Base-by-base conservation (phyloP, 2,113 vertebrate species). In the Salvelinus alpinus region DNA sequence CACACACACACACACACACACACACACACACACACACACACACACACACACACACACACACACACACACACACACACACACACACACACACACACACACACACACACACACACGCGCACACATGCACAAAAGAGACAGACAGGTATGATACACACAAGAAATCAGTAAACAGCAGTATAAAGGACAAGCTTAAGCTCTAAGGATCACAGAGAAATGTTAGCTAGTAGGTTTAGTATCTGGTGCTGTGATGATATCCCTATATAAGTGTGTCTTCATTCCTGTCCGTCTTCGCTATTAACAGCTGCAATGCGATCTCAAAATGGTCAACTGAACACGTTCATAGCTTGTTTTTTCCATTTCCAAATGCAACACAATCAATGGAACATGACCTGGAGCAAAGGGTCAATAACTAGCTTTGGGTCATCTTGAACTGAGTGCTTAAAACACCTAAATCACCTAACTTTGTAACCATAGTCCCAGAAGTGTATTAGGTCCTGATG, bases 401-500 rank as follows among this genome's bases (percentile, higher is more conserved):
- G 13, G 51, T 54, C 14, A 18, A 54, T 54, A 16, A 54, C 13
- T 54, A 18, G 1, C 12, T 14, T 54, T 54, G 16, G 16, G 6
- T 62, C n/a, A 62, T 24, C 59, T 9, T n/a, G 18, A 62, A 24
- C 5, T 62, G 59, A 22, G 13, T 22, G 59, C n/a, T 22, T 24
- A 16, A 62, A 16, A 62, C 5, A 62, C 14, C 9, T 9, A 18
- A 18, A 54, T 54, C 12, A 5, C 13, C 14, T 54, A 18, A 14
- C 4, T 5, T 4, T 54, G 51, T 18, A 18, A 24, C 20, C 59
- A 8, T 62, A 8, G 11, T 22, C 59, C 1, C 65, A 68, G 24
- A 29, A 60, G 22, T 70, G 69, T 38, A 72, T 86, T 88, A 90
- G 85, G 80, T 65, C 78, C 70, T 64, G 75, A 80, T 84, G 79